Percentiles rank a stretch among this genome's conserved stretches.
Evolutionary conservation across 2,797 vertebrate species (phyloP).

Genomic region (Spea hammondii): DNA sequence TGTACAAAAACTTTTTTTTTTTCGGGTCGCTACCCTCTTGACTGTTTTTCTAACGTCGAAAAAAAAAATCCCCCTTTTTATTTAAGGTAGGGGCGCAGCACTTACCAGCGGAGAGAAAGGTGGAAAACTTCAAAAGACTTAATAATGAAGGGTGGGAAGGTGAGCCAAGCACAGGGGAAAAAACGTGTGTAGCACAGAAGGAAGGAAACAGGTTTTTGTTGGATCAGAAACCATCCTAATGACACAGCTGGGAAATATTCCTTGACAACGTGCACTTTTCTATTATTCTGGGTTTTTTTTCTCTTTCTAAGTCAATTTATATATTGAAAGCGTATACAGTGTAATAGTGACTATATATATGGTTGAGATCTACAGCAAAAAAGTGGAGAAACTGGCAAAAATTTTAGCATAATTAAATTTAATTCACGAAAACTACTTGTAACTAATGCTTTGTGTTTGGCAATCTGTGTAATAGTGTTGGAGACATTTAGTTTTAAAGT

Average conservation of each 20-base stretch:
- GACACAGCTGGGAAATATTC: constrained; percentile 46
- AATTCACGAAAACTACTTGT: too few relatives aligned
- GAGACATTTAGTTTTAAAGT: too few relatives aligned
- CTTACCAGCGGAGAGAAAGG: constrained; percentile 28
- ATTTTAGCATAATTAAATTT: too few relatives aligned
- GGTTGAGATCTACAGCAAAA: too few relatives aligned
- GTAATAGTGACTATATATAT: too few relatives aligned
- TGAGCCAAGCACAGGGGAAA: constrained; percentile 42
- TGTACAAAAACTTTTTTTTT: not conserved
- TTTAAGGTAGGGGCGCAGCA: constrained; percentile 23
- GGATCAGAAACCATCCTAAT: constrained; percentile 51
- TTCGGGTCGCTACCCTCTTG: too few relatives aligned
- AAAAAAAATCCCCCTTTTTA: not conserved
- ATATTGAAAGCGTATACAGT: too few relatives aligned
- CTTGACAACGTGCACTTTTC: constrained; percentile 27
- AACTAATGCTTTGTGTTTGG: too few relatives aligned
- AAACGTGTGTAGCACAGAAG: constrained; percentile 44
- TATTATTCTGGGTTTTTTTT: too few relatives aligned
- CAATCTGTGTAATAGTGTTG: too few relatives aligned
- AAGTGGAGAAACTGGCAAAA: too few relatives aligned
- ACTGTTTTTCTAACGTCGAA: not conserved
- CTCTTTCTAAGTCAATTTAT: too few relatives aligned
- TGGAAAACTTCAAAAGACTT: constrained; percentile 41
- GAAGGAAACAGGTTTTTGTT: constrained; percentile 48
- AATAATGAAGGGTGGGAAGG: constrained; percentile 38